Percentiles rank a stretch among this genome's conserved stretches.
Conservation (phyloP, 2,888 invertebrate species). For the Drosophila niveifrons region DNA sequence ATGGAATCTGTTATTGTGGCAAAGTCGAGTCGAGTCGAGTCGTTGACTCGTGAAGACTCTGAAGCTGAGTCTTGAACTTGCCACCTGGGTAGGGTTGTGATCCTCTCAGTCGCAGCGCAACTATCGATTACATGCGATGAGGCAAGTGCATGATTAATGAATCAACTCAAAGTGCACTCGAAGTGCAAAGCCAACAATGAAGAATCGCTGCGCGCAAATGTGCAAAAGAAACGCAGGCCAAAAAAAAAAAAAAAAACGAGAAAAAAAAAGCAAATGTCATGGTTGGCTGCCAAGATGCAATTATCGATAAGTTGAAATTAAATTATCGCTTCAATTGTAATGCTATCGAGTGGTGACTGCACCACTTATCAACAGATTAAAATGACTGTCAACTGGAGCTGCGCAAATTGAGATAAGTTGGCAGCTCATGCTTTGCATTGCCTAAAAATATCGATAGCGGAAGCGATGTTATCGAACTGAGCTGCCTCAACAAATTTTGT, state of each 20-base stretch:
- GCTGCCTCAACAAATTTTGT: neutral
- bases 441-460: neutral
- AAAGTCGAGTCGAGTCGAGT: too few species aligned
- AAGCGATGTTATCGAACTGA: slow-evolving; percentile 1
- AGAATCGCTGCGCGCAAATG: slow-evolving; percentile 3
- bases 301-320: neutral
- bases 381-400: too few species aligned
- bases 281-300: slow-evolving; percentile 1
- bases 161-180: slow-evolving; percentile 27
- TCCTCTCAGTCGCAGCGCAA: slow-evolving; percentile 1
- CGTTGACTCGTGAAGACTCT: slow-evolving; percentile 10
- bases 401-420: neutral
- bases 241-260: neutral
- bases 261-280: slow-evolving; percentile 22
- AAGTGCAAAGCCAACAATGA: slow-evolving; percentile 33
- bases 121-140: slow-evolving; percentile 34
- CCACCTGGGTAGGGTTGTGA: slow-evolving; percentile 44
- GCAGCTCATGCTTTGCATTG: neutral
- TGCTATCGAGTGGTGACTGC: neutral
- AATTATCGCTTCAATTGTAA: neutral
- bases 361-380: neutral
- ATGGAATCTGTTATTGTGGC: slow-evolving; percentile 11
- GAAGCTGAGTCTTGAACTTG: slow-evolving; percentile 61
- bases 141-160: slow-evolving; percentile 61
- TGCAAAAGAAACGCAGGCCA: slow-evolving; percentile 1